Conservation (phyloP, 2,113 vertebrate species). For the Podocnemis expansa region DNA sequence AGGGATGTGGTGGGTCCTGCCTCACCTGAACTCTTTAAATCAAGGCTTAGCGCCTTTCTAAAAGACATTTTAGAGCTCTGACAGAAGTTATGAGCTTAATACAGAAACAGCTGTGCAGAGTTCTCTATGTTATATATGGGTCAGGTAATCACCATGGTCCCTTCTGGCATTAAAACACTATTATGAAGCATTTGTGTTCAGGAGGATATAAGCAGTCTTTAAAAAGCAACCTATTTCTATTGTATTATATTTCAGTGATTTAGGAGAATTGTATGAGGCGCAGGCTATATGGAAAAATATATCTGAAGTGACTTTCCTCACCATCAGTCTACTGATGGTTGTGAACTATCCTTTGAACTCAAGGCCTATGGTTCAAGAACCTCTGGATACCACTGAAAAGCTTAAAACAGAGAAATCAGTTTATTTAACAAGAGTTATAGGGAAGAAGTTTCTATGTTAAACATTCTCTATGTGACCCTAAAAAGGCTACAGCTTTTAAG, state of each 20-base stretch:
- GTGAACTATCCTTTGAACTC: constrained; percentile 1
- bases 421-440: constrained; percentile 27
- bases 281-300: not conserved
- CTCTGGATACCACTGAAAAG: not conserved
- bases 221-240: not conserved
- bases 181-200: not conserved
- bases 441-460: not conserved
- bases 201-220: not conserved
- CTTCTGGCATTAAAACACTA: not conserved
- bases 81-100: constrained; percentile 14
- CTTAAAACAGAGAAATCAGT: not conserved
- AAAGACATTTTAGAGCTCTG: not conserved
- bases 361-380: not conserved
- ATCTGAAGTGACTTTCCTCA: not conserved
- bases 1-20: constrained; percentile 22
- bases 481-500: not conserved
- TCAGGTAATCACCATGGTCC: not conserved
- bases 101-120: constrained; percentile 22
- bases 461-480: constrained; percentile 2
- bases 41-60: constrained; percentile 28
- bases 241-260: not conserved
- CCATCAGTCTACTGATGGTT: not conserved
- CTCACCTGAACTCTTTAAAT: constrained; percentile 41
- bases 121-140: not conserved
- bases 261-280: not conserved